Evolutionary conservation across 2,888 invertebrate species (phyloP).

Genomic region (Acronicta aceris): DNA sequence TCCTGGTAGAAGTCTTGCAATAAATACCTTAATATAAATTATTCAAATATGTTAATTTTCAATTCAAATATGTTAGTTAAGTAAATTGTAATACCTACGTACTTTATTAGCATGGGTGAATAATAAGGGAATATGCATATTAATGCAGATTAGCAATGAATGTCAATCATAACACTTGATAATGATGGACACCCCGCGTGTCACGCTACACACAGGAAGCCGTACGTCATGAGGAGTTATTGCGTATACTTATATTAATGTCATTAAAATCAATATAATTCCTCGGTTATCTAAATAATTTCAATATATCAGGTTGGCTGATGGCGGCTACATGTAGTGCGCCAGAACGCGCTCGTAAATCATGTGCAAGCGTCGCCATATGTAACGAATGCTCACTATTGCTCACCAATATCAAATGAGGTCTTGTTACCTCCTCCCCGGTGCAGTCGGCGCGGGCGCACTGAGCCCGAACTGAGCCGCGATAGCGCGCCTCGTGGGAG

Average conservation of each 20-base stretch:
- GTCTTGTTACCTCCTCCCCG: conserved; percentile 28
- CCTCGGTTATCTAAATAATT: background rate
- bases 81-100: too few species aligned
- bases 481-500: conserved; percentile 70
- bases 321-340: conserved; percentile 5
- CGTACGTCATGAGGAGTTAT: conserved; percentile 38
- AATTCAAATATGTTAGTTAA: too few species aligned
- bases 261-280: conserved; percentile 38
- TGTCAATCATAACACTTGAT: conserved; percentile 11
- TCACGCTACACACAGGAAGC: conserved; percentile 21
- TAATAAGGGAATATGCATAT: conserved; percentile 6
- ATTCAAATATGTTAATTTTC: too few species aligned
- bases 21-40: too few species aligned
- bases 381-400: conserved; percentile 29
- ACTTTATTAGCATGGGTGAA: too few species aligned
- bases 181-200: conserved; percentile 27
- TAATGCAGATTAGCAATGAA: conserved; percentile 30
- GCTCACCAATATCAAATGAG: conserved; percentile 19
- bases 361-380: conserved; percentile 25
- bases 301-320: conserved; percentile 6
- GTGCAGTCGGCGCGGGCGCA: conserved; percentile 21
- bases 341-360: conserved; percentile 32
- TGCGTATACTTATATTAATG: conserved; percentile 26
- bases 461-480: conserved; percentile 19
- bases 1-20: too few species aligned